phyloP scores from a whole-genome alignment of 2,888 invertebrate genomes.

The Anorthoa munda region DNA sequence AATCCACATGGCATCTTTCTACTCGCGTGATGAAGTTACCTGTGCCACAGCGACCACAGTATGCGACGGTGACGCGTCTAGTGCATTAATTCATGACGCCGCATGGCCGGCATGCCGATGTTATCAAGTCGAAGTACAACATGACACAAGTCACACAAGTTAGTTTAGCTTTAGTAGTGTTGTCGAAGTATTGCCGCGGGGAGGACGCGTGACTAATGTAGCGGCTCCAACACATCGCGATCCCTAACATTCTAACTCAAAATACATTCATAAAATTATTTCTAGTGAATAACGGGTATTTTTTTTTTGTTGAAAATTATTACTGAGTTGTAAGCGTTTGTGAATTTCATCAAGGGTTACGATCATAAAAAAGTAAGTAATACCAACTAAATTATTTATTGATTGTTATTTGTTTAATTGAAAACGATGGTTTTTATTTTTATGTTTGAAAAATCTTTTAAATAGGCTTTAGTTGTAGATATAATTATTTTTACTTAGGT shows the following conservation, averaged over 20 bases:
- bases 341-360: constrained; percentile 25
- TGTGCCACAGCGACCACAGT: too few species aligned
- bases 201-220: constrained; percentile 58
- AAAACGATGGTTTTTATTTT: background rate
- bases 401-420: constrained; percentile 5
- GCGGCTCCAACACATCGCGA: constrained; percentile 40
- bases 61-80: constrained; percentile 41
- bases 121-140: constrained; percentile 34
- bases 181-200: constrained; percentile 52
- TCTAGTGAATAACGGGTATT: background rate
- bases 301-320: background rate
- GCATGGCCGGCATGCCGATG: constrained; percentile 18
- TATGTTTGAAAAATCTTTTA: background rate
- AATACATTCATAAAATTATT: constrained; percentile 3
- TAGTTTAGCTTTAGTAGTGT: constrained; percentile 50
- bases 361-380: constrained; percentile 52
- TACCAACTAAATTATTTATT: constrained; percentile 5
- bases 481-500: too few species aligned
- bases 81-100: constrained; percentile 40
- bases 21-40: too few species aligned
- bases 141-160: constrained; percentile 12
- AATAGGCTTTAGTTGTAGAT: background rate
- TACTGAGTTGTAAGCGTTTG: constrained; percentile 2
- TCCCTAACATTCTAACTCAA: constrained; percentile 30
- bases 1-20: too few species aligned